Percentiles rank a stretch among this genome's conserved stretches.
phyloP scores from a whole-genome alignment of 1,140 invertebrate genomes.

The Drosophila rhopaloa region DNA sequence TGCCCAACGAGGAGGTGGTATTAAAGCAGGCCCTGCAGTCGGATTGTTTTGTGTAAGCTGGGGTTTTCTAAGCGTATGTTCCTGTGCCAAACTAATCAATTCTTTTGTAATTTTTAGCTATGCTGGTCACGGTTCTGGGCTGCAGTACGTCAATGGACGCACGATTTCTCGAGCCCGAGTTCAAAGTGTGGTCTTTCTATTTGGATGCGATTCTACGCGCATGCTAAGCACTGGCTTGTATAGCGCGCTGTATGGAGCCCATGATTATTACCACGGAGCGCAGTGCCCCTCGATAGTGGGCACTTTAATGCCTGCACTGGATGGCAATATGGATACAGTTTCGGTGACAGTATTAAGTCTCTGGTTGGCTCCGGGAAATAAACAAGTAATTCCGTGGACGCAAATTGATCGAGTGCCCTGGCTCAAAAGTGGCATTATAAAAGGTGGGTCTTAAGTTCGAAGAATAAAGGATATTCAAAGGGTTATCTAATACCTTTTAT shows the following conservation, averaged over 20 bases:
- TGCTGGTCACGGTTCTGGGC: slow-evolving; percentile 77
- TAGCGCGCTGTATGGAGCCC: slow-evolving; percentile 72
- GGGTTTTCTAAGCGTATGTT: too few relatives aligned
- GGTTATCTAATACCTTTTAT: too few relatives aligned
- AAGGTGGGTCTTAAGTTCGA: slow-evolving; percentile 44
- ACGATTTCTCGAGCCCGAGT: slow-evolving; percentile 63
- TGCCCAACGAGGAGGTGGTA: slow-evolving; percentile 68
- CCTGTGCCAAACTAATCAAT: neutral
- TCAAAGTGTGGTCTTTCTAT: slow-evolving; percentile 74
- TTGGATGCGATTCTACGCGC: slow-evolving; percentile 79
- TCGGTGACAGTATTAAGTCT: slow-evolving; percentile 65
- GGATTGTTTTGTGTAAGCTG: slow-evolving; percentile 76
- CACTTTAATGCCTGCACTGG: slow-evolving; percentile 75
- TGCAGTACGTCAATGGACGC: slow-evolving; percentile 73
- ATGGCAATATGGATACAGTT: slow-evolving; percentile 72
- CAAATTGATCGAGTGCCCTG: slow-evolving; percentile 62
- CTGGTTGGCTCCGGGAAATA: slow-evolving; percentile 59
- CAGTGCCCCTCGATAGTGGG: slow-evolving; percentile 76
- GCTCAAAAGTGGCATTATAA: slow-evolving; percentile 63
- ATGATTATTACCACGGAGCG: slow-evolving; percentile 80
- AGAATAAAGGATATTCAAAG: too few relatives aligned
- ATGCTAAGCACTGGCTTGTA: slow-evolving; percentile 70
- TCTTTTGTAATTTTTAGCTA: slow-evolving; percentile 42
- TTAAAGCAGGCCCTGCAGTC: slow-evolving; percentile 54
- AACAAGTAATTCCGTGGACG: slow-evolving; percentile 65